Base-by-base conservation (phyloP, 2,888 invertebrate genomes). In the Drosophila ochracea region DNA sequence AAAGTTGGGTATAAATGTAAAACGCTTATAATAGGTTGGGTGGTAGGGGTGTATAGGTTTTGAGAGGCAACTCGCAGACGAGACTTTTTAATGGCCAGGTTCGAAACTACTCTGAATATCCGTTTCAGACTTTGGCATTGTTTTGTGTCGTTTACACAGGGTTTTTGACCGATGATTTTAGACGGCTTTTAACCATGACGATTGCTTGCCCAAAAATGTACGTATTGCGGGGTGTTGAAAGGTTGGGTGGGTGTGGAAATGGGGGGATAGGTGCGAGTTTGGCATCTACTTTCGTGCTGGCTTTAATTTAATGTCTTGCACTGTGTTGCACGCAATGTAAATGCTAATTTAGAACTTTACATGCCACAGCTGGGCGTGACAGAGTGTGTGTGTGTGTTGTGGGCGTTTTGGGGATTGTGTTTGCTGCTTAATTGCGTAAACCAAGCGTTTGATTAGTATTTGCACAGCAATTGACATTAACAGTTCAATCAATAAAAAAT, bases 381-480 rank as follows among this genome's bases (percentile, higher is more conserved):
- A 49, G 5, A 31, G 43, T 28, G 25, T 43, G 50, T 47, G 49
- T 68, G 52, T 43, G 41, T n/a, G 53, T 35, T 13, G 35, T 30
- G 49, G 31, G 68, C 41, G 64, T 39, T 53, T 59, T 39, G 31
- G 16, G 37, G 7, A 43, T 53, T 62, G 57, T 77, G 59, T 82
- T 85, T 88, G 65, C 70, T 54, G 67, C 78, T 76, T 88, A 88
- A 89, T 88, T 88, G 89, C 89, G 75, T 83, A 83, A 87, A 71
- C 78, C 84, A 80, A 87, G 78, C 87, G 76, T 82, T 88, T 89
- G 87, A 88, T 88, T 88, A 78, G 76, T 89, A 82, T 88, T 88
- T 89, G 80, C 87, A 70, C 73, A 87, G 76, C 87, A 88, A 84
- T 89, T 85, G 82, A 89, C 89, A 86, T 84, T 82, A 82, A 78